Evolutionary conservation across 2,113 vertebrate genomes (phyloP).

Genomic region (Melanocharis versteri): DNA sequence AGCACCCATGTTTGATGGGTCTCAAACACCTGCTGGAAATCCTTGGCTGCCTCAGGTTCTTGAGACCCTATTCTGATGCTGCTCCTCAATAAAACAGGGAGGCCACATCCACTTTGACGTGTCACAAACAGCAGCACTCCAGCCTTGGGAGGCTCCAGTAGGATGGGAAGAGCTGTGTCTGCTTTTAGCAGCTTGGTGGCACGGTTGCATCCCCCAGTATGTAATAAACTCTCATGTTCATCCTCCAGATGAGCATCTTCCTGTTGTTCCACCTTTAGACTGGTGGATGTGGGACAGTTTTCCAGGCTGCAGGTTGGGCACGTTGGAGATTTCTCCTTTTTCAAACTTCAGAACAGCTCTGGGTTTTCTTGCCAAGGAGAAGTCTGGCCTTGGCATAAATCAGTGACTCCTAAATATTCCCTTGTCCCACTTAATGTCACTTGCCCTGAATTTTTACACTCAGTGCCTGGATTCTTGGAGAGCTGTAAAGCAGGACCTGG

Average conservation of each 20-base stretch:
- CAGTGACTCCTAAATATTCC: background rate
- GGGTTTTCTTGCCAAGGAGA: background rate
- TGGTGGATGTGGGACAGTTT: background rate
- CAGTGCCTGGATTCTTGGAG: background rate
- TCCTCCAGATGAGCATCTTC: background rate
- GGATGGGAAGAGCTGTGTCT: background rate
- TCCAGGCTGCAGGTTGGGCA: background rate
- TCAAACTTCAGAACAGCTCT: background rate
- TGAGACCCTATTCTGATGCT: background rate
- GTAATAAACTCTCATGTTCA: background rate
- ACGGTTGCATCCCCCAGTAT: background rate
- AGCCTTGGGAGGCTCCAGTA: background rate
- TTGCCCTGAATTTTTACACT: background rate
- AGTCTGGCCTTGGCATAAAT: background rate
- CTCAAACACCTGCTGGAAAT: background rate
- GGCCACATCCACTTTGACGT: rapidly evolving
- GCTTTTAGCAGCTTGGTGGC: background rate
- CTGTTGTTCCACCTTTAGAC: background rate
- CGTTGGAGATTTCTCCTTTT: background rate
- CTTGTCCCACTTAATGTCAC: background rate
- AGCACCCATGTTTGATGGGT: background rate
- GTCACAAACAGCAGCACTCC: background rate
- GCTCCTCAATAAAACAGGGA: background rate
- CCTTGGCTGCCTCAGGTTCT: background rate
- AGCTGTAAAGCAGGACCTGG: background rate